These are phyloP conservation scores for Catharus fuscescens DNA, from an alignment of 2,113 vertebrate species.

Conservation along the genomic window DNA sequence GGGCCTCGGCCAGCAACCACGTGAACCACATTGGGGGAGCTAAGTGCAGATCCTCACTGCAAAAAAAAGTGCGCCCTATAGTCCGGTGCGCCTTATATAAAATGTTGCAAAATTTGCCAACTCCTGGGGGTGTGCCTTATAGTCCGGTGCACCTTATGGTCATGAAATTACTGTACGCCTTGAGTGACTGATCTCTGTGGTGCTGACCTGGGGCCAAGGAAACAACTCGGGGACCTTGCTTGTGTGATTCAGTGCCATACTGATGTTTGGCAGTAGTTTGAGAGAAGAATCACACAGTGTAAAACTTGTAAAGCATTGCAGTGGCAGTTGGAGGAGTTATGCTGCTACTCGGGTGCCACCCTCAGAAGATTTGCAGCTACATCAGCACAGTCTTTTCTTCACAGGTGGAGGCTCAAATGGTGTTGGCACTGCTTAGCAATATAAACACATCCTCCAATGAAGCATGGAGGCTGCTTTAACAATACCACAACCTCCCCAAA, in stretches of 20 bases:
- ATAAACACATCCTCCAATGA: background rate
- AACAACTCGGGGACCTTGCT: background rate
- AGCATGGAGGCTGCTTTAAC: background rate
- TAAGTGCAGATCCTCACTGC: no score
- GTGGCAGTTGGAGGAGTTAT: background rate
- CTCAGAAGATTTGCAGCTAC: background rate
- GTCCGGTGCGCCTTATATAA: no score
- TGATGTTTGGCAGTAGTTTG: background rate
- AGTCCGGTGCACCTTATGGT: no score
- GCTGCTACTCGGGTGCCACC: accelerated
- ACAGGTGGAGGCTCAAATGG: background rate
- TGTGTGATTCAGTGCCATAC: background rate
- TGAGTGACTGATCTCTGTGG: background rate
- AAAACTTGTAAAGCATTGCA: background rate
- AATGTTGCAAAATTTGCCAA: no score
- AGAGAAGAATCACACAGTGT: background rate
- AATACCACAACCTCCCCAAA: background rate
- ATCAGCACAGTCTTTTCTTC: background rate
- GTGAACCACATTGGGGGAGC: no score
- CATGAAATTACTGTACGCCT: no score
- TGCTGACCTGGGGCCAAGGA: no score
- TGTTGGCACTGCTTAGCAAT: background rate
- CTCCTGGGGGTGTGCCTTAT: no score
- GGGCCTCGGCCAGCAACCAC: no score
- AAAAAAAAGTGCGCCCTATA: no score